Evolutionary conservation across 2,888 invertebrate genomes (phyloP).

Genomic region (Muscina levida): DNA sequence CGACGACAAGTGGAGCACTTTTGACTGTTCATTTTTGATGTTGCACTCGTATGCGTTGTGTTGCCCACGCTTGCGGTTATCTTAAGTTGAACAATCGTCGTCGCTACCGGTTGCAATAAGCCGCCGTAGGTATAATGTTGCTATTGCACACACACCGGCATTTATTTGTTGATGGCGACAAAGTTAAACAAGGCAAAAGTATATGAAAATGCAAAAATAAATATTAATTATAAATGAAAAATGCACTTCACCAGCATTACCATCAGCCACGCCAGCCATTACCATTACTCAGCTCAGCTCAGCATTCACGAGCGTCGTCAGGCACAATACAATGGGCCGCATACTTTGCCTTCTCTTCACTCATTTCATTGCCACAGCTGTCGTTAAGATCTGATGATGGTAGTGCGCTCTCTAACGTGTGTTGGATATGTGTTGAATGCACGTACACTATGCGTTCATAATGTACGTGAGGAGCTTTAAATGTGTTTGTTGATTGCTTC

Average conservation of each 20-base stretch:
- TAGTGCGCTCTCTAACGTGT: not conserved
- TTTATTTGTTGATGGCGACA: slow-evolving; percentile 38
- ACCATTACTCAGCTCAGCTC: no score
- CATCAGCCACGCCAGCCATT: not conserved
- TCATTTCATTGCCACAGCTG: not conserved
- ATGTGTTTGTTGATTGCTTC: slow-evolving; percentile 34
- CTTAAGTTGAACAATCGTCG: slow-evolving; percentile 24
- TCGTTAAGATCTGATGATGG: slow-evolving; percentile 19
- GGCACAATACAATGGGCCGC: no score
- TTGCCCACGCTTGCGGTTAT: slow-evolving; percentile 31
- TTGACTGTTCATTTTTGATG: not conserved
- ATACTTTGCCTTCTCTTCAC: no score
- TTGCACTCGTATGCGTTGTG: not conserved
- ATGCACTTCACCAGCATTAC: slow-evolving; percentile 1
- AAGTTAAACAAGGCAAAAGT: slow-evolving; percentile 41
- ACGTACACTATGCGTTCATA: slow-evolving; percentile 13
- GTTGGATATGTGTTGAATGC: not conserved
- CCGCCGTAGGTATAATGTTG: not conserved
- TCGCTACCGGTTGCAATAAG: slow-evolving; percentile 19
- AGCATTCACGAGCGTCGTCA: no score
- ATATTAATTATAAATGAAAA: slow-evolving; percentile 46
- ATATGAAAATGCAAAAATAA: slow-evolving; percentile 36
- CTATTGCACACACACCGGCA: not conserved
- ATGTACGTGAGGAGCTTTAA: slow-evolving; percentile 24
- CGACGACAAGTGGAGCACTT: no score